These are phyloP conservation scores for Camponotus vicinus DNA, from an alignment of 1,140 invertebrate species.

Conservation along the genomic window DNA sequence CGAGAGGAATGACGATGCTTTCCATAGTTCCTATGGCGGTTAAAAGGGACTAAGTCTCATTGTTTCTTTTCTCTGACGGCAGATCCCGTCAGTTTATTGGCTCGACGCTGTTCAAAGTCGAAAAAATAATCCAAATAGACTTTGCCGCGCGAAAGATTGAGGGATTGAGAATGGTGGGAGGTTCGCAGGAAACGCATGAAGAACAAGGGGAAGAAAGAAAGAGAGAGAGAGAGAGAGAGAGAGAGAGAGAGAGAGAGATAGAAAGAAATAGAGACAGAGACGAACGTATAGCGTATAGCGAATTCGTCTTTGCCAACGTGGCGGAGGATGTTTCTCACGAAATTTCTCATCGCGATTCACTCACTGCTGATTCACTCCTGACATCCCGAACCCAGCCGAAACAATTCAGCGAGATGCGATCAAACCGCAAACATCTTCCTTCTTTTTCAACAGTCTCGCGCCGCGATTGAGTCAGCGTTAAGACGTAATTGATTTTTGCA, in stretches of 20 bases:
- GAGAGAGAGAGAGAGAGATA: too few relatives aligned
- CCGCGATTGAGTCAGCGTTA: constrained; percentile 57
- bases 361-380: constrained; percentile 62
- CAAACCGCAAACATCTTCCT: constrained; percentile 43
- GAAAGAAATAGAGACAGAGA: too few relatives aligned
- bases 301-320: constrained; percentile 45
- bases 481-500: constrained; percentile 58
- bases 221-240: not conserved
- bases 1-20: constrained; percentile 23
- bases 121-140: constrained; percentile 65
- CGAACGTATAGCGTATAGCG: not conserved
- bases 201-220: constrained; percentile 42
- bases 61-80: constrained; percentile 66
- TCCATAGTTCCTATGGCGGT: constrained; percentile 24
- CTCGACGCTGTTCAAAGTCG: constrained; percentile 65
- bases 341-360: constrained; percentile 49
- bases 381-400: constrained; percentile 57
- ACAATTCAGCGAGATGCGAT: constrained; percentile 25
- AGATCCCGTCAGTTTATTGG: constrained; percentile 69
- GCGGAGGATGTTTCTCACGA: constrained; percentile 45
- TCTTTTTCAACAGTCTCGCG: constrained; percentile 3
- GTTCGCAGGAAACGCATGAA: constrained; percentile 68
- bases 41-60: constrained; percentile 44
- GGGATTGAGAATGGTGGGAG: constrained; percentile 44
- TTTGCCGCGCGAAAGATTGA: constrained; percentile 39